Evolutionary conservation across 2,888 invertebrate species (phyloP).

Genomic region (Athalia rosae): DNA sequence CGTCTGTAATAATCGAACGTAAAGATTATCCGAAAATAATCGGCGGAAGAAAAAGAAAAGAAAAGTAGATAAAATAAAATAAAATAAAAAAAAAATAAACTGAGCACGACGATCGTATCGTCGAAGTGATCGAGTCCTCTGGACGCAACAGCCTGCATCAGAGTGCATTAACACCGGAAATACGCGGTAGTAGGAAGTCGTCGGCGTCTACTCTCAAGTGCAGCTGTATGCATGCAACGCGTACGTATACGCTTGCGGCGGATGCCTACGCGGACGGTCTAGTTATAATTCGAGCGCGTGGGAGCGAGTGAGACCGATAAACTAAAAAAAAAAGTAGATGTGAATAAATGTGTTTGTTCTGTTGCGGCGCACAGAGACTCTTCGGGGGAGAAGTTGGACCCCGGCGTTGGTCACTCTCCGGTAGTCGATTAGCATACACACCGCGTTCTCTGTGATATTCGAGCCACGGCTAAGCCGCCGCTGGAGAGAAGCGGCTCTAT

Average conservation of each 20-base stretch:
- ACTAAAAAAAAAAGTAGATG: not conserved
- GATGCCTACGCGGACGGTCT: too few relatives aligned
- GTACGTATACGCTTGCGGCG: not conserved
- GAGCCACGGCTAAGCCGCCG: not conserved
- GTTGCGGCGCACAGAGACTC: not conserved
- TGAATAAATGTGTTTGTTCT: not conserved
- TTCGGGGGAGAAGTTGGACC: not conserved
- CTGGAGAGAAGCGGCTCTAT: not conserved
- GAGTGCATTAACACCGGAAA: conserved; percentile 59
- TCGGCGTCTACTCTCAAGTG: conserved; percentile 31
- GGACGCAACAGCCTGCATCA: not conserved
- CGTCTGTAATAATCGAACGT: conserved; percentile 14
- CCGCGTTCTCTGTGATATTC: conserved; percentile 18
- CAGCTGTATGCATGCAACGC: not conserved
- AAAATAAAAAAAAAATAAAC: too few relatives aligned
- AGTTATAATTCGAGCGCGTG: too few relatives aligned
- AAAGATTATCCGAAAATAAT: too few relatives aligned
- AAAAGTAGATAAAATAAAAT: too few relatives aligned
- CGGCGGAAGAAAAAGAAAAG: too few relatives aligned
- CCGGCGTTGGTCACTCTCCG: not conserved
- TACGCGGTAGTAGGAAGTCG: conserved; percentile 55
- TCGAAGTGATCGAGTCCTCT: too few relatives aligned
- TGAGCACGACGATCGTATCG: too few relatives aligned
- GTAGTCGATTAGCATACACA: not conserved
- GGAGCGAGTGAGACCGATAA: not conserved